phyloP scores from a whole-genome alignment of 2,888 invertebrate genomes.

The Flexamia atlantica region DNA sequence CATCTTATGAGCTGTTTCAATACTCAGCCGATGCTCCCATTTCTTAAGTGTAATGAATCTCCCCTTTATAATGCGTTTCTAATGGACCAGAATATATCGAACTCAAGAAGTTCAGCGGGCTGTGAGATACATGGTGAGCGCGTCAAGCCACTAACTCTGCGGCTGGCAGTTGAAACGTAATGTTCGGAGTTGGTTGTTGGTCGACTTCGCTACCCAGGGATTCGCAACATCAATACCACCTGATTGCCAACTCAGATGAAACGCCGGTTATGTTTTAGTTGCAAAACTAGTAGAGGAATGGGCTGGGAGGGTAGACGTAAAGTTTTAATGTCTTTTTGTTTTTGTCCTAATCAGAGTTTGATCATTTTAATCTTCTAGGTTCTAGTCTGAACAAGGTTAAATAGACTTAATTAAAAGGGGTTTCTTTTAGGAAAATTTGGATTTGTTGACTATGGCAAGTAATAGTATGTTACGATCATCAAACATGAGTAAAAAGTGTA shows the following conservation, averaged over 20 bases:
- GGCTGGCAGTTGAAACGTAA: constrained; percentile 42
- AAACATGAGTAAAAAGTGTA: no score
- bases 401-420: constrained; percentile 7
- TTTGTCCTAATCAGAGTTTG: no score
- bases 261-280: constrained; percentile 25
- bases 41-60: no score
- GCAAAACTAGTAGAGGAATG: constrained; percentile 10
- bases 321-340: no score
- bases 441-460: no score
- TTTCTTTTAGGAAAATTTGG: no score
- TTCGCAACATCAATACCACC: constrained; percentile 44
- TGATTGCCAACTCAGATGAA: constrained; percentile 28
- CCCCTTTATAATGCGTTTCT: background rate
- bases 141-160: constrained; percentile 31
- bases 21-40: no score
- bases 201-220: constrained; percentile 21
- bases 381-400: no score
- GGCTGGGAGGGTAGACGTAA: background rate
- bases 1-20: no score
- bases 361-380: no score
- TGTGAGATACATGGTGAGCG: background rate
- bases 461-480: no score
- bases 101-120: background rate
- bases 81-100: background rate
- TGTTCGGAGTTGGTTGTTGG: constrained; percentile 12